These are phyloP conservation scores for Platycheirus rosarum DNA, from an alignment of 2,888 invertebrate genomes.

Conservation along the genomic window DNA sequence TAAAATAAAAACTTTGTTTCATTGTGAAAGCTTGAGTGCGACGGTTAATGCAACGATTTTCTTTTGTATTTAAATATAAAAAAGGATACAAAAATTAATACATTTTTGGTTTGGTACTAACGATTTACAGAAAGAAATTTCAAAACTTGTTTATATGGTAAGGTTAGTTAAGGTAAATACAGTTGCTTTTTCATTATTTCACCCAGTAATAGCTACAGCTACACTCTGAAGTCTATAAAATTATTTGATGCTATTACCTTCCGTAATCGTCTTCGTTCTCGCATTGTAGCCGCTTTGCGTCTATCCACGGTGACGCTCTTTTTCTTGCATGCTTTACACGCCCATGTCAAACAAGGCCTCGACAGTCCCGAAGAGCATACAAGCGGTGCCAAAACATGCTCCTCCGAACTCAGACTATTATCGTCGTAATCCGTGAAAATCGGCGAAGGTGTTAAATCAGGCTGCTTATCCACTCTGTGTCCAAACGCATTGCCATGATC, in stretches of 20 bases:
- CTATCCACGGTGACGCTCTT: conserved; percentile 97
- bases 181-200: too few relatives aligned
- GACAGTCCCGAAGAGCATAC: conserved; percentile 82
- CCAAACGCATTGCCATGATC: conserved; percentile 51
- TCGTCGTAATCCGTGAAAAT: conserved; percentile 82
- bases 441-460: conserved; percentile 79
- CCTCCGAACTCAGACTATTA: conserved; percentile 81
- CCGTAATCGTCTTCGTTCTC: conserved; percentile 94
- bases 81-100: too few relatives aligned
- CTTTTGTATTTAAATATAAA: too few relatives aligned
- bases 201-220: too few relatives aligned
- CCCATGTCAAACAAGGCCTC: conserved; percentile 96
- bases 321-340: conserved; percentile 98
- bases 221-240: too few relatives aligned
- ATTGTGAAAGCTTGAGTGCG: too few relatives aligned
- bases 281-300: conserved; percentile 97
- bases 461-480: conserved; percentile 74
- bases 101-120: too few relatives aligned
- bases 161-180: too few relatives aligned
- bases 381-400: conserved; percentile 82
- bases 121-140: too few relatives aligned
- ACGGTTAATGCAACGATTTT: too few relatives aligned
- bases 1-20: too few relatives aligned
- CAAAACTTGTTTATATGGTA: too few relatives aligned
- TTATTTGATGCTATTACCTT: conserved; percentile 87